phyloP scores from a whole-genome alignment of 37 sponge, comb jelly and placozoan species.

The Theonella swinhoei region DNA sequence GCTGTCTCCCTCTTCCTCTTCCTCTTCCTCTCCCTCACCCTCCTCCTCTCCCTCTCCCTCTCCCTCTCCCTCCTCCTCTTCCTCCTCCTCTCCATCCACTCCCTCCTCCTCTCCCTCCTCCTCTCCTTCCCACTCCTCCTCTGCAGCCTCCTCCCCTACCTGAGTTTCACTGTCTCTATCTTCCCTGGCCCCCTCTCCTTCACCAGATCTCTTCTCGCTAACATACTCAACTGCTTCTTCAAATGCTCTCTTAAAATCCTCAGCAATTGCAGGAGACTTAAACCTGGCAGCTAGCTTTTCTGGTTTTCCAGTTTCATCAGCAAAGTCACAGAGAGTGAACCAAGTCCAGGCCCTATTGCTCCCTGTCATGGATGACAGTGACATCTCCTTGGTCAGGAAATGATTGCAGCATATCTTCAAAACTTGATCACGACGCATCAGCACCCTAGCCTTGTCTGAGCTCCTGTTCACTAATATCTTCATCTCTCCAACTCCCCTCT shows the following conservation, averaged over 20 bases:
- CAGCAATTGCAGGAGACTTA: conserved; percentile 69
- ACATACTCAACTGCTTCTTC: conserved; percentile 20
- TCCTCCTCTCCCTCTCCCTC: no score
- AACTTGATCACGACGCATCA: conserved; percentile 91
- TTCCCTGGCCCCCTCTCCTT: neutral
- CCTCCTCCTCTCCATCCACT: no score
- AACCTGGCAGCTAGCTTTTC: conserved; percentile 83
- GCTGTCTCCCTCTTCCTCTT: conserved; percentile 29
- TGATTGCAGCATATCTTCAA: conserved; percentile 94
- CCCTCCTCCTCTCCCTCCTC: neutral
- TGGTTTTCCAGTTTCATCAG: conserved; percentile 74
- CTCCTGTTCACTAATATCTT: conserved; percentile 74
- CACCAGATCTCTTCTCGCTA: neutral
- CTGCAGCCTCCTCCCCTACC: neutral
- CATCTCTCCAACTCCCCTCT: conserved; percentile 85
- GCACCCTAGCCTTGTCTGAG: conserved; percentile 64
- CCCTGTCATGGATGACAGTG: conserved; percentile 40
- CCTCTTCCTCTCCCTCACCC: no score
- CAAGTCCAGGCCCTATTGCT: conserved; percentile 74
- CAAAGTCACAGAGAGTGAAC: conserved; percentile 80
- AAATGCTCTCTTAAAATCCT: conserved; percentile 71
- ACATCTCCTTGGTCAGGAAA: conserved; percentile 73
- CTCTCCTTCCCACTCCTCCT: neutral
- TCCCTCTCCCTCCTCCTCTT: neutral
- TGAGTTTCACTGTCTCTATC: neutral